Percentiles rank a stretch among this genome's conserved stretches.
Conservation (phyloP, 1,140 invertebrate genomes). For the Zaprionus inermis region DNA sequence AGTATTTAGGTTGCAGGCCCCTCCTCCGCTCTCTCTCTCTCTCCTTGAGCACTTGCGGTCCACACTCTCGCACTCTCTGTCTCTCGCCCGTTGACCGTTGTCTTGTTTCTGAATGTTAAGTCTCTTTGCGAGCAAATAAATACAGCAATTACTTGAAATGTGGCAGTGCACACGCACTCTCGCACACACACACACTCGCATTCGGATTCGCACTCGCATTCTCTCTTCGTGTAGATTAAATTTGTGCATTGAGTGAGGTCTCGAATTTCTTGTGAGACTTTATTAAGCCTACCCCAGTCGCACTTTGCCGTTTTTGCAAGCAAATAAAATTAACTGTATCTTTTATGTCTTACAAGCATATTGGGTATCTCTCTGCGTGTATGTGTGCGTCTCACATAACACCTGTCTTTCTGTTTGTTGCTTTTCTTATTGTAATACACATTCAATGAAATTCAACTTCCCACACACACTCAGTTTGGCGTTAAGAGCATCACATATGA, state of each 20-base stretch:
- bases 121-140: constrained; percentile 60
- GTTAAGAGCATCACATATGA: background rate
- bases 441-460: background rate
- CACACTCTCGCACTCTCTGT: too few species aligned
- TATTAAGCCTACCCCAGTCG: constrained; percentile 11
- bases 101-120: constrained; percentile 19
- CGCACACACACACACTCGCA: constrained; percentile 4
- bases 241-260: constrained; percentile 14
- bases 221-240: background rate
- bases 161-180: constrained; percentile 21
- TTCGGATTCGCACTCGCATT: background rate
- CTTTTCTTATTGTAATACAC: background rate
- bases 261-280: constrained; percentile 20
- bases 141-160: constrained; percentile 63
- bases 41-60: too few species aligned
- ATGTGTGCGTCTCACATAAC: background rate
- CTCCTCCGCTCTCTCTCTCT: background rate
- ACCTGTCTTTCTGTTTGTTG: background rate
- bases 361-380: constrained; percentile 2
- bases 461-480: background rate
- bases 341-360: background rate
- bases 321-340: background rate
- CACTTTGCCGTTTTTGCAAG: background rate
- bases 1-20: background rate
- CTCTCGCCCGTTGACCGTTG: background rate